Evolutionary conservation across 2,888 invertebrate species (phyloP).

Genomic region (Petrolisthes cinctipes): DNA sequence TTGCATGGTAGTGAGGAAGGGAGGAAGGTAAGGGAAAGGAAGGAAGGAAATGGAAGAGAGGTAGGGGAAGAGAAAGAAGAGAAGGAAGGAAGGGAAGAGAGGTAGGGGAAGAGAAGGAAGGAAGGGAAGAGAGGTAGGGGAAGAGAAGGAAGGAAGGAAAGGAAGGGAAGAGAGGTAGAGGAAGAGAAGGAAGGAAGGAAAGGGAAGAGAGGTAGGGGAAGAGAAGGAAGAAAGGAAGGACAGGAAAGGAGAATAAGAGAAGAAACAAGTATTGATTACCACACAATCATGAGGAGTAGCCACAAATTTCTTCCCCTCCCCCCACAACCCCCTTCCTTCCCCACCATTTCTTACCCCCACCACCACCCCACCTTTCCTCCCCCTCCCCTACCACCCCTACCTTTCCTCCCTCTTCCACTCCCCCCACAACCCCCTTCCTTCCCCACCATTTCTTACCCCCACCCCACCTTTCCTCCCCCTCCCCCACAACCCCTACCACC

Average conservation of each 20-base stretch:
- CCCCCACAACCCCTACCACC: not conserved
- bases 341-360: too few relatives aligned
- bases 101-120: not conserved
- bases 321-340: not conserved
- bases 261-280: not conserved
- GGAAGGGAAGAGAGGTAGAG: not conserved
- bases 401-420: too few relatives aligned
- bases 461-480: too few relatives aligned
- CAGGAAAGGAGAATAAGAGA: not conserved
- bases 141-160: not conserved
- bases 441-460: too few relatives aligned
- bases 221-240: not conserved
- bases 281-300: too few relatives aligned
- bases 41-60: not conserved
- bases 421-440: not conserved
- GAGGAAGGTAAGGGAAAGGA: not conserved
- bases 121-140: not conserved
- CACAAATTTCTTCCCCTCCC: not conserved
- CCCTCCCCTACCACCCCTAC: not conserved
- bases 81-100: not conserved
- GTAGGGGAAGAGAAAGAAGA: not conserved
- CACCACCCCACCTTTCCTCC: not conserved
- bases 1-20: not conserved
- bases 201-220: not conserved
- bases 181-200: not conserved